Conservation (phyloP, 2,888 invertebrate species). For the Macaria notata region DNA sequence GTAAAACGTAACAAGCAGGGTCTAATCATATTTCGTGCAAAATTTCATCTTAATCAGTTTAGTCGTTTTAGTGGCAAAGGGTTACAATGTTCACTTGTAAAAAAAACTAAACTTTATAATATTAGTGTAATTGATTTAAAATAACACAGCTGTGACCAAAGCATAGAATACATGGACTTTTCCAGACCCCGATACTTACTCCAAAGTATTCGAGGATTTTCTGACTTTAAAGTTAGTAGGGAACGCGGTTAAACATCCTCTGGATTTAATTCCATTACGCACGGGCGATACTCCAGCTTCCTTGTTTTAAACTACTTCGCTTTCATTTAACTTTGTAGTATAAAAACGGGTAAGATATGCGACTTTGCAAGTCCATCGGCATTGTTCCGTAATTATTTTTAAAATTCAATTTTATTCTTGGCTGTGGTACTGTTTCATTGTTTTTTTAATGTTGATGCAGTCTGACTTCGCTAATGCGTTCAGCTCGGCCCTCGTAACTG, state of each 20-base stretch:
- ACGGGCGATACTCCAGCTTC: constrained; percentile 40
- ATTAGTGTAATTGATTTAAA: too few relatives aligned
- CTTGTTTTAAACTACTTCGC: constrained; percentile 53
- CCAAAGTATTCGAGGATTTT: constrained; percentile 23
- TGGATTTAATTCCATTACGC: constrained; percentile 58
- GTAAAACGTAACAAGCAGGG: too few relatives aligned
- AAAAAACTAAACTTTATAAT: too few relatives aligned
- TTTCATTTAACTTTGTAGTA: constrained; percentile 57
- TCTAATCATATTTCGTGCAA: too few relatives aligned
- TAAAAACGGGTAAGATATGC: constrained; percentile 55
- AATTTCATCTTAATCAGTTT: too few relatives aligned
- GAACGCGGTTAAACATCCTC: constrained; percentile 41
- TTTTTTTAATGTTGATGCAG: constrained; percentile 19
- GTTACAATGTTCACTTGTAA: too few relatives aligned
- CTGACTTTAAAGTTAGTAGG: constrained; percentile 30
- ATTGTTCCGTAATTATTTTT: constrained; percentile 24
- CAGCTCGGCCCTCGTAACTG: background rate
- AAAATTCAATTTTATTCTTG: constrained; percentile 21
- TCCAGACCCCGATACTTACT: background rate
- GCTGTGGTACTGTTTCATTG: constrained; percentile 17
- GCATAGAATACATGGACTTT: too few relatives aligned
- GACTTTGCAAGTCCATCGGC: constrained; percentile 50
- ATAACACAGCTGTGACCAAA: too few relatives aligned
- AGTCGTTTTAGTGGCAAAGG: too few relatives aligned
- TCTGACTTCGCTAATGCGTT: constrained; percentile 17